These are phyloP conservation scores for Mormyrus hasselquistii DNA, from an alignment of 2,797 vertebrate species.

Conservation along the genomic window DNA sequence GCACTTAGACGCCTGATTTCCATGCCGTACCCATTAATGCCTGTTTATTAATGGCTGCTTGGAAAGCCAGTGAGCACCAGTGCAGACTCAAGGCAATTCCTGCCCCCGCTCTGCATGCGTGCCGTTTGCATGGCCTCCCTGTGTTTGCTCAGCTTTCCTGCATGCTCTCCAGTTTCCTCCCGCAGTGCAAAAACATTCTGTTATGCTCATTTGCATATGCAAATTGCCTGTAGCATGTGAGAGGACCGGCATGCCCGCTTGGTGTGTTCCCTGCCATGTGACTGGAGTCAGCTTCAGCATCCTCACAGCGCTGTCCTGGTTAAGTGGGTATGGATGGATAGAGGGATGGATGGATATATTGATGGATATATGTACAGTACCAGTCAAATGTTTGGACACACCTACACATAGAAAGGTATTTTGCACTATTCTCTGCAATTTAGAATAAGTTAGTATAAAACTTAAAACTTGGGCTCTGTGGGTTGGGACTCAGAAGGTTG, in stretches of 20 bases:
- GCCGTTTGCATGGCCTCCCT: neutral
- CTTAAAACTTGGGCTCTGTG: neutral
- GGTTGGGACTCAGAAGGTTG: neutral
- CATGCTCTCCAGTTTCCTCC: neutral
- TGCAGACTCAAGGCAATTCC: neutral
- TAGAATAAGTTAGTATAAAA: neutral
- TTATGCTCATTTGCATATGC: neutral
- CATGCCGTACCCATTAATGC: neutral
- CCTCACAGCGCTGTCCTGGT: neutral
- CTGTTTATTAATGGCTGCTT: neutral
- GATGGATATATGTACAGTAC: neutral
- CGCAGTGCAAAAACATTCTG: neutral
- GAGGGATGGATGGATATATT: neutral
- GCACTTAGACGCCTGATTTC: neutral
- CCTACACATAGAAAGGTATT: neutral
- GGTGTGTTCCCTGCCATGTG: neutral
- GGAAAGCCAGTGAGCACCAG: neutral
- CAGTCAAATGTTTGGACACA: neutral
- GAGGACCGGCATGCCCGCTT: neutral
- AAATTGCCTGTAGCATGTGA: neutral
- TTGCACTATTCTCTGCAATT: neutral
- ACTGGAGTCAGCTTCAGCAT: neutral
- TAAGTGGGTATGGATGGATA: neutral
- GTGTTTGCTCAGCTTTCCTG: neutral
- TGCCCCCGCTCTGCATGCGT: neutral